These are phyloP conservation scores for Nomada lathburiana DNA, from an alignment of 2,888 invertebrate genomes.

Conservation along the genomic window DNA sequence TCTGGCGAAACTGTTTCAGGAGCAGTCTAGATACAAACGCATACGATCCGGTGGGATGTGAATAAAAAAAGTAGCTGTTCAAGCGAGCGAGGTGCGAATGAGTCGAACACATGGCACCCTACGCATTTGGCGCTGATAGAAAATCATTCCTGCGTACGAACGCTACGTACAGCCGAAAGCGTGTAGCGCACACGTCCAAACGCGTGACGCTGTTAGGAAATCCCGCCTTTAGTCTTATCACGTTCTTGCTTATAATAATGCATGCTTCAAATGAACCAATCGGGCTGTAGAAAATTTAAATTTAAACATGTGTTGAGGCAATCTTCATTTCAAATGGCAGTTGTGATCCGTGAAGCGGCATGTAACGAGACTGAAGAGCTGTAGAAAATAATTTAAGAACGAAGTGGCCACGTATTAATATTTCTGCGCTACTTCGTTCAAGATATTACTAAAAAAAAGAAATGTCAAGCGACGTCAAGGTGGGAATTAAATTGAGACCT, in stretches of 20 bases:
- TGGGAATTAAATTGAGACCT: slow-evolving; percentile 91
- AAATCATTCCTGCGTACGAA: no score
- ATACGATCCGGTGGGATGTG: no score
- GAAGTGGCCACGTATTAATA: slow-evolving; percentile 20
- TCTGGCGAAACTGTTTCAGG: no score
- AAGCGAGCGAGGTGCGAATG: no score
- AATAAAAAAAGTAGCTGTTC: no score
- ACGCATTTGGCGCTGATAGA: no score
- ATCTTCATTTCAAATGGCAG: slow-evolving; percentile 49
- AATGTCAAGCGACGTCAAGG: slow-evolving; percentile 90
- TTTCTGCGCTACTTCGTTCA: slow-evolving; percentile 30
- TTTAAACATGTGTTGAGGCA: slow-evolving; percentile 30
- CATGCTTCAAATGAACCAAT: slow-evolving; percentile 47
- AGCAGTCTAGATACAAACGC: no score
- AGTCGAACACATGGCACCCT: no score
- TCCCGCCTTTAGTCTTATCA: slow-evolving; percentile 19
- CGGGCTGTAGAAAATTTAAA: slow-evolving; percentile 41
- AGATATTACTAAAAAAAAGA: slow-evolving; percentile 23
- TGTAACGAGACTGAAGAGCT: slow-evolving; percentile 3
- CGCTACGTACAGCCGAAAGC: no score
- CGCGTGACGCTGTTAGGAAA: no score
- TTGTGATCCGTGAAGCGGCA: slow-evolving; percentile 27
- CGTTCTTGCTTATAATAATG: slow-evolving; percentile 31
- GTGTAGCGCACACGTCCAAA: no score
- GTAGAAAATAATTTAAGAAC: slow-evolving; percentile 24